Conservation (phyloP, 2,113 vertebrate genomes). For the Mastomys natalensis region DNA sequence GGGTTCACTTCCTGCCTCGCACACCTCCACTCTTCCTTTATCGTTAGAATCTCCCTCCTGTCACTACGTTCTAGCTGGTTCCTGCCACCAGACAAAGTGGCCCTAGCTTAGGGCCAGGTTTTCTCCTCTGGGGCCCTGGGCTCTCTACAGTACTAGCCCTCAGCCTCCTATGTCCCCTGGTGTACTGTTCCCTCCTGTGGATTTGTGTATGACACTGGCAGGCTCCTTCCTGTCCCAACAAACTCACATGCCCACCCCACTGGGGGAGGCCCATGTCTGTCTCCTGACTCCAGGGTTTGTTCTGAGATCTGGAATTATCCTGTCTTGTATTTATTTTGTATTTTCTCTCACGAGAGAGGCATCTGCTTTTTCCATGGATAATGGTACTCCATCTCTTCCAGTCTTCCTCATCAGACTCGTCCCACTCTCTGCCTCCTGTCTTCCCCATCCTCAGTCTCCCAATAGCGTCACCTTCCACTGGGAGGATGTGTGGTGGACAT, state of each 20-base stretch:
- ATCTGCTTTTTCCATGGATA: background rate
- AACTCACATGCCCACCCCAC: background rate
- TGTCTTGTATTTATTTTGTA: background rate
- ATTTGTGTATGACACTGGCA: background rate
- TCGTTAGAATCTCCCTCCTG: background rate
- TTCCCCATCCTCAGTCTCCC: background rate
- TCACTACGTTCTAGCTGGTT: background rate
- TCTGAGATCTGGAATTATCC: background rate
- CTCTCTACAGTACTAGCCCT: background rate
- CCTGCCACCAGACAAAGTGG: background rate
- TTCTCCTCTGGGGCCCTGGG: background rate
- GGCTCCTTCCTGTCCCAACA: background rate
- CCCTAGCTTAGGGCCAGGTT: background rate
- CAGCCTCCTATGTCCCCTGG: background rate
- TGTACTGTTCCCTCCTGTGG: background rate
- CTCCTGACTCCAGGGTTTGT: background rate
- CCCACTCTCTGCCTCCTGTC: background rate
- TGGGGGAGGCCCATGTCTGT: background rate
- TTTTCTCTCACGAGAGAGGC: conserved; percentile 7
- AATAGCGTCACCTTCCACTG: background rate
- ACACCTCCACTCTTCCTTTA: background rate
- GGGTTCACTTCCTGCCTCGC: background rate
- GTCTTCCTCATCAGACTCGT: background rate
- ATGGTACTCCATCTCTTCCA: background rate
- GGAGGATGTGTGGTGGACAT: background rate